Evolutionary conservation across 1,140 invertebrate species (phyloP).

Genomic region (Elymnias hypermnestra): DNA sequence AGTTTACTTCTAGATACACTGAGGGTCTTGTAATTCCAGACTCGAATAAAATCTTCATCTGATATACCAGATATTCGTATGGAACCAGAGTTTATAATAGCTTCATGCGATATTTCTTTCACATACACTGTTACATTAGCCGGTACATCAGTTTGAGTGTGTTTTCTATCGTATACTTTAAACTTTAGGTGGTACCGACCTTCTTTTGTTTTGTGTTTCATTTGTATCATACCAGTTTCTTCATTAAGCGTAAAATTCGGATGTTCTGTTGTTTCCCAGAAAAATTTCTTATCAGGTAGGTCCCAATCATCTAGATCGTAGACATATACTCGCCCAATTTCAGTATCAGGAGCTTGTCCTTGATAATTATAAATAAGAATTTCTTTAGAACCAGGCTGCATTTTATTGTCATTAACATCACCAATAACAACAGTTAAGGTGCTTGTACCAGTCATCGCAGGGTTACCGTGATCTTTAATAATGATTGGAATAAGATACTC

Average conservation of each 20-base stretch:
- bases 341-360: conserved; percentile 93
- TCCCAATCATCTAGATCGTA: conserved; percentile 99
- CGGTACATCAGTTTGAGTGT: conserved; percentile 93
- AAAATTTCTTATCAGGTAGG: conserved; percentile 96
- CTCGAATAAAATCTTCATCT: conserved; percentile 96
- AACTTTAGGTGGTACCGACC: conserved; percentile 91
- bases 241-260: conserved; percentile 91
- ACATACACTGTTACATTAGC: conserved; percentile 96
- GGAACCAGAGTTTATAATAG: conserved; percentile 96
- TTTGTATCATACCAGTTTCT: conserved; percentile 96
- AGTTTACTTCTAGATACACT: conserved; percentile 90
- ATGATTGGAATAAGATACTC: conserved; percentile 96
- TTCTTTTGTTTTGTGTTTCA: conserved; percentile 92
- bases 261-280: conserved; percentile 90
- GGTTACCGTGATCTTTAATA: conserved; percentile 92
- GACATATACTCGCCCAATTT: conserved; percentile 96
- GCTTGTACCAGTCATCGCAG: conserved; percentile 94
- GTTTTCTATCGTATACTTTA: conserved; percentile 95
- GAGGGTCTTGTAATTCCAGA: conserved; percentile 94
- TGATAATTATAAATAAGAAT: conserved; percentile 98
- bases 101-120: conserved; percentile 95
- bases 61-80: conserved; percentile 95
- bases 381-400: conserved; percentile 96
- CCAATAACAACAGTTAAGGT: conserved; percentile 97
- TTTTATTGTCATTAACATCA: conserved; percentile 97